Evolutionary conservation across 2,797 vertebrate species (phyloP).

Genomic region (Apogon hyalosoma): DNA sequence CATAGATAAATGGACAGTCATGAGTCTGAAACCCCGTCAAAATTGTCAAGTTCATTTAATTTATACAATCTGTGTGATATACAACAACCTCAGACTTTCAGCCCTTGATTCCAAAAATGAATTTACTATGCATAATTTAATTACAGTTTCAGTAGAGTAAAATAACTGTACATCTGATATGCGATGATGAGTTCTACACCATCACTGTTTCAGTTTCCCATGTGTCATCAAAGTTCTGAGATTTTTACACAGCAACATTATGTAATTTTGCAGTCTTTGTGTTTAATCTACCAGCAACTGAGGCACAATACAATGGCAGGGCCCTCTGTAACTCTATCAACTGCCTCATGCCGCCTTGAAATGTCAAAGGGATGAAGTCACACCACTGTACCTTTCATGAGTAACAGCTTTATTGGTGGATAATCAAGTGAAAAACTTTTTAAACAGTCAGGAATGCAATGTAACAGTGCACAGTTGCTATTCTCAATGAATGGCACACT

Average conservation of each 20-base stretch:
- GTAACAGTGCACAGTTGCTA: no score
- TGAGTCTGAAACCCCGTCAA: no score
- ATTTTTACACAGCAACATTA: conserved; percentile 27
- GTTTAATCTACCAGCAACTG: conserved; percentile 54
- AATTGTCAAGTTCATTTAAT: no score
- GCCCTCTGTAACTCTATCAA: conserved; percentile 52
- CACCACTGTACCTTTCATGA: conserved; percentile 21
- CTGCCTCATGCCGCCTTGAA: conserved; percentile 33
- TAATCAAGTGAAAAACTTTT: conserved; percentile 1
- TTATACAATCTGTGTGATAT: no score
- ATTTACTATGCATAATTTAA: no score
- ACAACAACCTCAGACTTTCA: no score
- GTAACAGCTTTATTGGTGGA: background rate
- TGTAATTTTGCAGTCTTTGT: conserved; percentile 55
- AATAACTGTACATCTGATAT: no score
- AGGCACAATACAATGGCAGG: conserved; percentile 40
- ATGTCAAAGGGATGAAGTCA: conserved; percentile 27
- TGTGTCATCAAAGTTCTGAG: conserved; percentile 29
- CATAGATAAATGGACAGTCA: no score
- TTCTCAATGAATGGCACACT: no score
- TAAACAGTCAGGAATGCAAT: conserved; percentile 11
- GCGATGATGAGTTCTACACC: background rate
- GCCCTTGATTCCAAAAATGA: no score
- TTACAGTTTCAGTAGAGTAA: no score
- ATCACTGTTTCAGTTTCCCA: background rate